These are phyloP conservation scores for Taenioides sp. DNA, from an alignment of 2,797 vertebrate species.

Conservation along the genomic window DNA sequence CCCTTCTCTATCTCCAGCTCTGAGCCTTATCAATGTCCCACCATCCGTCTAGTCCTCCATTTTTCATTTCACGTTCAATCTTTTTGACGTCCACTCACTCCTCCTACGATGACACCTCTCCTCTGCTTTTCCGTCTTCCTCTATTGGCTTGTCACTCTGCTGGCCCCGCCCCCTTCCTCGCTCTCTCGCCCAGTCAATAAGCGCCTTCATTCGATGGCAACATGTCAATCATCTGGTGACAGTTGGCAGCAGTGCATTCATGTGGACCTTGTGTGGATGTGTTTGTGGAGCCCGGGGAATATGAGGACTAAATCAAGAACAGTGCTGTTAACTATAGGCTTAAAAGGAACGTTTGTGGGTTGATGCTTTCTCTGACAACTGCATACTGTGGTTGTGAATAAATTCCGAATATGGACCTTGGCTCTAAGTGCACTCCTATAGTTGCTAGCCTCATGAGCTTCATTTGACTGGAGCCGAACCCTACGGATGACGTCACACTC, in stretches of 20 bases:
- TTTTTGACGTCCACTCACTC: conserved; percentile 61
- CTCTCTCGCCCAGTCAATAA: conserved; percentile 63
- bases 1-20: conserved; percentile 49
- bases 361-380: neutral
- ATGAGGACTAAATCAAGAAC: conserved; percentile 12
- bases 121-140: conserved; percentile 47
- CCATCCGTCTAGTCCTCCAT: conserved; percentile 69
- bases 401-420: too few species aligned
- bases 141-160: conserved; percentile 52
- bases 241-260: conserved; percentile 37
- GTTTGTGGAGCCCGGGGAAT: neutral
- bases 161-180: conserved; percentile 14
- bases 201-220: conserved; percentile 39
- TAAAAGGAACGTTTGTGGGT: neutral
- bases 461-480: too few species aligned
- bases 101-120: conserved; percentile 47
- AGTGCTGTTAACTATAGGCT: neutral
- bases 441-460: too few species aligned
- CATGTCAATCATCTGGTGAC: conserved; percentile 27
- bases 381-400: too few species aligned
- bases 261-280: conserved; percentile 17
- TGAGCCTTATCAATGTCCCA: conserved; percentile 66
- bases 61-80: conserved; percentile 78
- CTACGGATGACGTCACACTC: too few species aligned
- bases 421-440: too few species aligned